Percentiles rank a stretch among this genome's conserved stretches.
Evolutionary conservation across 2,113 vertebrate genomes (phyloP).

Genomic region (Athene noctua): DNA sequence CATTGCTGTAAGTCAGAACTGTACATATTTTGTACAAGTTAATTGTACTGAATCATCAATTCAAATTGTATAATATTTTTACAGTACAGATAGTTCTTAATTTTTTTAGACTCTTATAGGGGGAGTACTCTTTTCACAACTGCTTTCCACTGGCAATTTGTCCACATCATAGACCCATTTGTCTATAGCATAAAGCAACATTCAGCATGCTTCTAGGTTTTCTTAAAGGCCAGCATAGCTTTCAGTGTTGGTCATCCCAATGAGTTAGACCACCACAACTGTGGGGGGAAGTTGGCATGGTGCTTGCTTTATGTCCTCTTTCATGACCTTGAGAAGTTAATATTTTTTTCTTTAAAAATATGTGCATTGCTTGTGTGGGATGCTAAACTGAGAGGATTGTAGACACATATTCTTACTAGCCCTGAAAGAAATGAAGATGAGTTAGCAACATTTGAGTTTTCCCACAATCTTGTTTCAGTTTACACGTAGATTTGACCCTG

Average conservation of each 20-base stretch:
- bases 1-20: background rate
- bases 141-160: background rate
- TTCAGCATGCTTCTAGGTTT: background rate
- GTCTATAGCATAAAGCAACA: background rate
- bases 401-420: background rate
- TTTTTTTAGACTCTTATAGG: background rate
- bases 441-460: background rate
- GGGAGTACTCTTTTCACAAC: background rate
- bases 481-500: background rate
- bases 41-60: background rate
- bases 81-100: background rate
- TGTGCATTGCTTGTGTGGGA: background rate
- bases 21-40: background rate
- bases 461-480: background rate
- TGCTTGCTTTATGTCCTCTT: background rate
- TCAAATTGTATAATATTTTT: background rate
- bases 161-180: background rate
- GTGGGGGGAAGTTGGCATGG: rapidly evolving
- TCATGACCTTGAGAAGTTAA: background rate
- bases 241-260: background rate
- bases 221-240: background rate
- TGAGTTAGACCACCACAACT: background rate
- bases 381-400: background rate
- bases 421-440: background rate
- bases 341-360: background rate